Evolutionary conservation across 2,797 vertebrate genomes (phyloP), one percentile per base, ranked within the genome.

Genomic region (Pipistrellus kuhlii): DNA sequence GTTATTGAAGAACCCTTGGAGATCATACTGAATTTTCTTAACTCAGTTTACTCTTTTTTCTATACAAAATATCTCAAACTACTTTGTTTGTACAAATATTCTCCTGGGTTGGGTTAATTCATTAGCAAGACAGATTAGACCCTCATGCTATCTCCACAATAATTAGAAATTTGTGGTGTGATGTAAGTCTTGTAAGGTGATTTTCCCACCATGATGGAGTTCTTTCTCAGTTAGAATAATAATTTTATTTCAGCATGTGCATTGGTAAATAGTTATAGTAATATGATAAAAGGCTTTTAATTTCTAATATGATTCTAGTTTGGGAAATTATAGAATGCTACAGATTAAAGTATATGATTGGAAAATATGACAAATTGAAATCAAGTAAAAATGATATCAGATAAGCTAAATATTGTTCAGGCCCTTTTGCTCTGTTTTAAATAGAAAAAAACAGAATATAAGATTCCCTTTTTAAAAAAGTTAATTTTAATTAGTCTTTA

Each of bases 321-420:
- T 76, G 59, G 66, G 46, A 94, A 89, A 86, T 84, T 53, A 85
- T 2, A 84, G 64, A 85, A 80, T 89, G 18, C 9, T 73, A n/a
- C 5, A 72, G 20, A 59, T 71, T 59, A 53, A 80, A 76, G 15
- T 44, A 25, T 44, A 11, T 30, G 32, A 68, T 35, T 88, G 23
- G 38, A 73, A 77, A 85, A 77, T 46, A 17, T 46, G 32, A 51
- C n/a, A 66, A 68, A 66, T 44, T 84, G n/a, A 84, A 81, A 96
- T 62, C 21, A 88, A 17, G 15, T 73, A 76, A 66, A 12, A 27
- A 1, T 78, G 2, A 13, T 44, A 66, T 23, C 14, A 46, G 17
- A 85, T 81, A 55, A 73, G 15, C 27, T 69, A 57, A 73, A 75
- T 84, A 46, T 71, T 83, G 13, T 55, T 82, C 35, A 25, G 5